Conservation (phyloP, 37 sponge, comb jelly and placozoan genomes). For the Diacarnus erythraeanus region DNA sequence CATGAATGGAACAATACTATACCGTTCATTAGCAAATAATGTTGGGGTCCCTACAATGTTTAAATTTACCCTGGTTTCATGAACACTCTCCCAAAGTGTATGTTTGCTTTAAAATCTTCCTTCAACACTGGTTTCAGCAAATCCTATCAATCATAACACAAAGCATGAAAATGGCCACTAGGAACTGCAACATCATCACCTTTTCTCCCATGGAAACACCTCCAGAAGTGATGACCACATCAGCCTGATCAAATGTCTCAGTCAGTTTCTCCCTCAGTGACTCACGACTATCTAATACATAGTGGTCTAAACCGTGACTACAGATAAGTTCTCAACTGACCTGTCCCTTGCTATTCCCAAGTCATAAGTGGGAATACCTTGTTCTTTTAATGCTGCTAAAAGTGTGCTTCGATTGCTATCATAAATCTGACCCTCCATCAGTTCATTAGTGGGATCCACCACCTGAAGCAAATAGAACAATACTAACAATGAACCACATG, state of each 20-base stretch:
- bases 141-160: conserved; percentile 42
- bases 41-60: no score
- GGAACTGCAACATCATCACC: conserved; percentile 13
- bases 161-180: not conserved
- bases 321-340: no score
- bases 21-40: no score
- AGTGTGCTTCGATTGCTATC: conserved; percentile 87
- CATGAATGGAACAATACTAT: no score
- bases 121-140: conserved; percentile 86
- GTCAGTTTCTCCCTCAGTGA: conserved; percentile 27
- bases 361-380: conserved; percentile 57
- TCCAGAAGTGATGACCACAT: conserved; percentile 90
- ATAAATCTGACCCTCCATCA: conserved; percentile 68
- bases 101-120: conserved; percentile 59
- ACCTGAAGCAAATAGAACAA: conserved; percentile 56
- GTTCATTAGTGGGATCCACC: conserved; percentile 32
- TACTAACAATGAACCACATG: no score
- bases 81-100: conserved; percentile 95
- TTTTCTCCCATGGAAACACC: conserved; percentile 99
- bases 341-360: conserved; percentile 81
- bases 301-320: no score
- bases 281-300: conserved; percentile 53
- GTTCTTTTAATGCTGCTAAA: conserved; percentile 47
- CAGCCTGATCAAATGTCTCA: conserved; percentile 53
- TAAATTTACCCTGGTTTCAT: conserved; percentile 98